phyloP scores from a whole-genome alignment of 2,888 invertebrate genomes.

The Nowickia ferox region DNA sequence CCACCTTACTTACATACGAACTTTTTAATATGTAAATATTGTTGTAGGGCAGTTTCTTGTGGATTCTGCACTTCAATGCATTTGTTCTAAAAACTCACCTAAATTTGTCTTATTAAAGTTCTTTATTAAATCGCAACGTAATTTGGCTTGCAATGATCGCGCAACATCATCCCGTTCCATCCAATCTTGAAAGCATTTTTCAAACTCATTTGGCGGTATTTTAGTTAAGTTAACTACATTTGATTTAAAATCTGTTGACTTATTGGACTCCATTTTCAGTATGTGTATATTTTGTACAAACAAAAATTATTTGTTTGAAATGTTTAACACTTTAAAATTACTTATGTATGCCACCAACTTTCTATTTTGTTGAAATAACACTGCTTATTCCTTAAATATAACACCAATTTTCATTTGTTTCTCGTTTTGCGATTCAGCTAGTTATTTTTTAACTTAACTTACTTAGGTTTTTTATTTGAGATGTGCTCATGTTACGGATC shows the following conservation, averaged over 20 bases:
- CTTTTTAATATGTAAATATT: too few relatives aligned
- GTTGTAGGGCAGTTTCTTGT: too few relatives aligned
- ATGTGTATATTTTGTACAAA: not conserved
- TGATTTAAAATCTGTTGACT: conserved; percentile 69
- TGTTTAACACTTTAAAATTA: not conserved
- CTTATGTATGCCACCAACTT: not conserved
- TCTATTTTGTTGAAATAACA: not conserved
- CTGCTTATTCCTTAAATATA: conserved; percentile 4
- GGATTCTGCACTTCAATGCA: too few relatives aligned
- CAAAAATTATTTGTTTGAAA: not conserved
- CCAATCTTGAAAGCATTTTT: conserved; percentile 81
- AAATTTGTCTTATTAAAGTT: conserved; percentile 81
- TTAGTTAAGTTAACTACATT: conserved; percentile 78
- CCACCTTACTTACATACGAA: too few relatives aligned
- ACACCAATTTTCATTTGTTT: conserved; percentile 23
- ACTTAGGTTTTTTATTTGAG: conserved; percentile 41
- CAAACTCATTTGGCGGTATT: conserved; percentile 80
- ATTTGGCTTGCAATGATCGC: conserved; percentile 79
- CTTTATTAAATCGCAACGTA: conserved; percentile 80
- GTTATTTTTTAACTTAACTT: conserved; percentile 6
- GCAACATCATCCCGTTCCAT: conserved; percentile 81
- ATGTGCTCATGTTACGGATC: conserved; percentile 56
- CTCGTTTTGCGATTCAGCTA: conserved; percentile 10
- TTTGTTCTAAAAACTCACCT: conserved; percentile 76
- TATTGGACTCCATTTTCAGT: conserved; percentile 24